Conservation (phyloP, 2,113 vertebrate species). For the Balaeniceps rex region DNA sequence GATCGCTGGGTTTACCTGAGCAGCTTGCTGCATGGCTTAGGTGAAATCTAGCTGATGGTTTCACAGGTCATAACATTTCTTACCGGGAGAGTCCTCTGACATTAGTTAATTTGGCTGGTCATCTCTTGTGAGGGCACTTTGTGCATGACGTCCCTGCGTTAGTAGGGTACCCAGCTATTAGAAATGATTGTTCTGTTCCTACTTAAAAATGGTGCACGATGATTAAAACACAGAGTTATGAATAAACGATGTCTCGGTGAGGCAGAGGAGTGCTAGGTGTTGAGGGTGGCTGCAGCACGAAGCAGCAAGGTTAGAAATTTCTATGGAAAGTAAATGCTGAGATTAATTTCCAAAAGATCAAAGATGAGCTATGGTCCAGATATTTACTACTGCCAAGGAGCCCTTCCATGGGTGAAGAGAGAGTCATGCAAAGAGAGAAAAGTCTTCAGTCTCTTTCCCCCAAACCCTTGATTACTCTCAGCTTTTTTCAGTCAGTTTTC, state of each 20-base stretch:
- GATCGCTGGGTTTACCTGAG: not conserved
- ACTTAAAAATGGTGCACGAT: not conserved
- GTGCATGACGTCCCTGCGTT: not conserved
- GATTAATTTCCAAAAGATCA: not conserved
- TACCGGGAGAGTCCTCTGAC: not conserved
- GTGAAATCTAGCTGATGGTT: not conserved
- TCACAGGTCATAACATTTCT: not conserved
- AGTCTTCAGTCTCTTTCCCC: not conserved
- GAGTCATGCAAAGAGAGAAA: not conserved
- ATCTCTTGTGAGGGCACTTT: not conserved
- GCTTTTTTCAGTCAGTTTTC: not conserved
- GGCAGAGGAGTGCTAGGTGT: not conserved
- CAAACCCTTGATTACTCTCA: not conserved
- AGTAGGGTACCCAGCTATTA: not conserved
- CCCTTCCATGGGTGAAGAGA: not conserved
- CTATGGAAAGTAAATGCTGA: not conserved
- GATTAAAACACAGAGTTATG: not conserved
- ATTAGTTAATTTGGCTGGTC: not conserved
- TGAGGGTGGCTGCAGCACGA: not conserved
- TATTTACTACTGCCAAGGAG: not conserved
- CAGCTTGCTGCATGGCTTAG: not conserved
- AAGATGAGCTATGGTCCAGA: not conserved
- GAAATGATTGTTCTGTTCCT: not conserved
- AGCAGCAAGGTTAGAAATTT: not conserved
- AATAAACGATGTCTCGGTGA: not conserved